Evolutionary conservation across 2,113 vertebrate genomes (phyloP).

Genomic region (Megaceryle torquata): DNA sequence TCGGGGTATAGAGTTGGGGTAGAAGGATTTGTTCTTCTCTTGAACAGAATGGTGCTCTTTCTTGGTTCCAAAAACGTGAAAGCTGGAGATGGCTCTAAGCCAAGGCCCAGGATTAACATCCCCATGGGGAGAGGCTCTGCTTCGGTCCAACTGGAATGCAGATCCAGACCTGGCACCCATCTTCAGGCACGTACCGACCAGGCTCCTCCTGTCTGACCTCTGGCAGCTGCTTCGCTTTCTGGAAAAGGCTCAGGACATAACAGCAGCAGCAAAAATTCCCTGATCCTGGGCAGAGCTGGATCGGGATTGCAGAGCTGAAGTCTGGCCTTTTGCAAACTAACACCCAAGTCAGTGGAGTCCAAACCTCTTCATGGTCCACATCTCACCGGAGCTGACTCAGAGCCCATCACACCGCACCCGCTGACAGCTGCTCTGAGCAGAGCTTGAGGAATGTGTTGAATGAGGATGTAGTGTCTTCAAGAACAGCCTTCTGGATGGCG

Average conservation of each 20-base stretch:
- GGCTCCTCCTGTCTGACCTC: background rate
- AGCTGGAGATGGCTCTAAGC: background rate
- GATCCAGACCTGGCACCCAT: slow-evolving; percentile 25
- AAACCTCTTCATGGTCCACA: background rate
- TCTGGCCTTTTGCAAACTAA: background rate
- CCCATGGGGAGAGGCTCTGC: background rate
- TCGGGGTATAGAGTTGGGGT: background rate
- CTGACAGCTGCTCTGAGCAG: background rate
- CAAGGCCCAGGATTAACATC: slow-evolving; percentile 12
- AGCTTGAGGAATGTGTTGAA: fast-evolving
- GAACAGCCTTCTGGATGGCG: background rate
- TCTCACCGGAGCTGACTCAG: background rate
- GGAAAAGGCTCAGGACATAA: background rate
- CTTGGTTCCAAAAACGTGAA: background rate
- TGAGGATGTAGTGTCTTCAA: background rate
- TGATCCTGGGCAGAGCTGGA: background rate
- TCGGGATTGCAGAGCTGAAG: background rate
- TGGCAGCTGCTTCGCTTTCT: background rate
- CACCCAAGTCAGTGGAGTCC: background rate
- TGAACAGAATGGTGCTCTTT: background rate
- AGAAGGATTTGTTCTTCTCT: background rate
- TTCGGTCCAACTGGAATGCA: background rate
- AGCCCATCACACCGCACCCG: background rate
- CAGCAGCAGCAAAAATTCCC: background rate
- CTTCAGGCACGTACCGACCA: background rate